Base-by-base conservation (phyloP, 2,797 vertebrate genomes). In the Podarcis lilfordi region DNA sequence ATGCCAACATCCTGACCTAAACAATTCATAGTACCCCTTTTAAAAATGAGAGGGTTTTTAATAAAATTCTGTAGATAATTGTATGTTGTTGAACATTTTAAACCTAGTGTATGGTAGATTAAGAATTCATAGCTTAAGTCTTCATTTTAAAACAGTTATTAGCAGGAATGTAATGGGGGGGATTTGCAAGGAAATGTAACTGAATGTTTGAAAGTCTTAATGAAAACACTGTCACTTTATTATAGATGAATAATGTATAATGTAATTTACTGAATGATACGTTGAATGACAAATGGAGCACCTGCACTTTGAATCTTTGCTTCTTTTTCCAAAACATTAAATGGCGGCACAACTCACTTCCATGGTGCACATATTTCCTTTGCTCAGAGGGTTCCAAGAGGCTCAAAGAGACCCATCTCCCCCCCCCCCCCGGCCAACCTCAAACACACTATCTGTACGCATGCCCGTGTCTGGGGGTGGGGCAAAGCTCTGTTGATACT, bases 231-330 rank as follows among this genome's bases (percentile, higher is more conserved):
- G 95, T 97, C 96, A 97, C 97, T 97, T 96, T 97, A 96, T 96
- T 94, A 76, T 94, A 91, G 93, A 94, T 88, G 23, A 95, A 84
- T 95, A 90, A 89, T 94, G 89, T 95, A 90, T 95, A 92, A 92
- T 92, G 91, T 96, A 92, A 82, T 88, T 93, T 95, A 93, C 91
- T 91, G 94, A 95, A 89, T 89, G 93, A 92, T 95, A 91, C 88
- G 95, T 97, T 97, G 89, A 89, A 96, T 92, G 96, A 93, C 93
- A 92, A 92, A 91, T 95, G 92, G 95, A 97, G 94, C 98, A 96
- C 95, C 97, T 97, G 98, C 98, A 98, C 98, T 98, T 98, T 98
- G 95, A 97, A 96, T 95, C 92, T 85, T 93, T 92, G 92, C 92
- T 97, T 96, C 90, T 91, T 96, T 94, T 95, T 95, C 91, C 89